Base-by-base conservation (phyloP, 2,888 invertebrate species). In the Harpalus rufipes region DNA sequence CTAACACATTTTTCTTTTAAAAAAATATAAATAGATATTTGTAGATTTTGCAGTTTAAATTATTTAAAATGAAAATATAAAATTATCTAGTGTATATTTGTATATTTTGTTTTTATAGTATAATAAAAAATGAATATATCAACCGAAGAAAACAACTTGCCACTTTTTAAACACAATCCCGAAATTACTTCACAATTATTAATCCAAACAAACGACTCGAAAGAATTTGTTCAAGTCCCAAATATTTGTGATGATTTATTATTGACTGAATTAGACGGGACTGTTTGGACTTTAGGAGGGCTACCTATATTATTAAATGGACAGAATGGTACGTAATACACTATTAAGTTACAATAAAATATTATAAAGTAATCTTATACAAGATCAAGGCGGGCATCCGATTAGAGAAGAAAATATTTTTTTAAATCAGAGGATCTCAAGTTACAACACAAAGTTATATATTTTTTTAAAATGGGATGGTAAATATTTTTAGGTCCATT, bases 281-380 rank as follows among this genome's bases (percentile, higher is more conserved):
- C 88, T 68, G 85, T 88, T 61, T 91, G 90, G 90, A 88, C 89
- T 32, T 86, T 88, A 32, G 89, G 88, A 80, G 89, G 88, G 7
- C 88, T 89, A 81, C 90, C 90, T 21, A 87, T 90, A 61, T 86
- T 90, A 59, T 87, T 90, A 84, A 89, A 89, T 85, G 88, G 84
- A 89, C 80, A 80, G 41, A 80, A 61, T 80, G 80, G 80, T 80
- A 63, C 16, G 10, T 51, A 51, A 1, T 12, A 8, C 44, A 12
- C 8, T 10, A 12, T 10, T 51, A 10, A 51, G 0, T 44, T 10
- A 10, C 10, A 10, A n/a, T n/a, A n/a, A n/a, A n/a, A n/a, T n/a
- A n/a, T n/a, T n/a, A n/a, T n/a, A n/a, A n/a, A n/a, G n/a, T n/a
- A n/a, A n/a, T n/a, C n/a, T n/a, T n/a, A n/a, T n/a, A n/a, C n/a